Evolutionary conservation across 1,140 invertebrate genomes (phyloP).

Genomic region (Trinorchestia longiramus): DNA sequence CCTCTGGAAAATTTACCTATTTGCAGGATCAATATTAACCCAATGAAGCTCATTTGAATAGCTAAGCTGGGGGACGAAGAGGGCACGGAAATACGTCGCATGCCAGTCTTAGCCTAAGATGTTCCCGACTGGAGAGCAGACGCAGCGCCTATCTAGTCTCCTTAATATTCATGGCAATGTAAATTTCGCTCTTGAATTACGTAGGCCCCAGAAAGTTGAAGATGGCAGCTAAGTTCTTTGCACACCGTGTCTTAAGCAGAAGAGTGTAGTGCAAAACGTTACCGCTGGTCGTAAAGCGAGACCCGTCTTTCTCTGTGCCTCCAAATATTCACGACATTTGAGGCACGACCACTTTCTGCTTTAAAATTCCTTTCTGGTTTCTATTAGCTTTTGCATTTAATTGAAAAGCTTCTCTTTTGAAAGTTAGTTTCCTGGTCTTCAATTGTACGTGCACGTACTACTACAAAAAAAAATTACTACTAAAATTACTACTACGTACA

Average conservation of each 20-base stretch:
- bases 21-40: neutral
- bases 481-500: no score
- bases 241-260: conserved; percentile 25
- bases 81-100: neutral
- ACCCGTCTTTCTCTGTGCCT: neutral
- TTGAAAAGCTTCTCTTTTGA: neutral
- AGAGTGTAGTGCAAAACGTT: conserved; percentile 20
- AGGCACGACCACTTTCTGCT: neutral
- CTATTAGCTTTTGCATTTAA: neutral
- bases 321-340: conserved; percentile 15
- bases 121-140: conserved; percentile 21
- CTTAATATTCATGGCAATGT: conserved; percentile 54
- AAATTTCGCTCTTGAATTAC: conserved; percentile 51
- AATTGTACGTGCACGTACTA: neutral
- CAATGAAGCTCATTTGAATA: neutral
- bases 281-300: neutral
- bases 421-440: neutral
- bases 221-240: conserved; percentile 44
- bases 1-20: neutral
- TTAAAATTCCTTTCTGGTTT: neutral
- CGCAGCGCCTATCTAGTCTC: conserved; percentile 20
- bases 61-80: neutral
- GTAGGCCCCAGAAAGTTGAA: conserved; percentile 45
- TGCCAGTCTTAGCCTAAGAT: neutral
- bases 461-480: neutral